Percentiles rank a stretch among this genome's conserved stretches.
These are phyloP conservation scores for Masnerella sp. DNA, from an alignment of 2,888 invertebrate genomes.

Conservation along the genomic window DNA sequence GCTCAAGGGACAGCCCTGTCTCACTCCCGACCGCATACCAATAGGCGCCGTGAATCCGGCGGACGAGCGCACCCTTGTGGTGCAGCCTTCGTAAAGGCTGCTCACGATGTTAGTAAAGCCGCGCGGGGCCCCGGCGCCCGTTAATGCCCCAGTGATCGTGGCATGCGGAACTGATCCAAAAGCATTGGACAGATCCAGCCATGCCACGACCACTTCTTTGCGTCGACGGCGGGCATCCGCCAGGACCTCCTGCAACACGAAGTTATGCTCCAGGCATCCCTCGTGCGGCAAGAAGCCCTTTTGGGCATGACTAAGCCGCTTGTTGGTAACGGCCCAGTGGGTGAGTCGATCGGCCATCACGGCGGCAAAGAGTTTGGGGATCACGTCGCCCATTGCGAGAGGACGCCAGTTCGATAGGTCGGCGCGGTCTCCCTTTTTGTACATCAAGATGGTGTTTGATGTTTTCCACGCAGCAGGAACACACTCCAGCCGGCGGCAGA, in stretches of 20 bases:
- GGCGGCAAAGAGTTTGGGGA: conserved; percentile 51
- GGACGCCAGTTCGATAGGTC: conserved; percentile 67
- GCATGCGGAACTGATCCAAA: conserved; percentile 72
- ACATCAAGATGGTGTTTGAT: conserved; percentile 55
- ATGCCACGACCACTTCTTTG: conserved; percentile 65
- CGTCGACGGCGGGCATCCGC: conserved; percentile 57
- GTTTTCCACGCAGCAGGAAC: conserved; percentile 52
- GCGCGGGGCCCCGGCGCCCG: conserved; percentile 29
- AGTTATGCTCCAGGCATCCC: conserved; percentile 72
- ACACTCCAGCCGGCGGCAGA: conserved; percentile 44
- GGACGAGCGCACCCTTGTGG: conserved; percentile 55
- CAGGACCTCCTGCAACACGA: conserved; percentile 67
- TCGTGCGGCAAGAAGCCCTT: conserved; percentile 73
- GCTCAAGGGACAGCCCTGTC: conserved; percentile 70
- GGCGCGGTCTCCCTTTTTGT: conserved; percentile 45
- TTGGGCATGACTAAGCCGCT: conserved; percentile 67
- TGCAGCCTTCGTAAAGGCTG: conserved; percentile 51
- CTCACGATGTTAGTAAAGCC: conserved; percentile 39
- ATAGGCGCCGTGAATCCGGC: conserved; percentile 61
- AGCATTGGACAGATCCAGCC: conserved; percentile 74
- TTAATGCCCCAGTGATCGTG: conserved; percentile 61
- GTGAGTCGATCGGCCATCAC: conserved; percentile 28
- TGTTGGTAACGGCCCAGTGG: conserved; percentile 57
- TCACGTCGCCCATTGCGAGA: conserved; percentile 63
- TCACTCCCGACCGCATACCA: conserved; percentile 65